phyloP scores from a whole-genome alignment of 2,113 vertebrate genomes.

The Sander vitreus region DNA sequence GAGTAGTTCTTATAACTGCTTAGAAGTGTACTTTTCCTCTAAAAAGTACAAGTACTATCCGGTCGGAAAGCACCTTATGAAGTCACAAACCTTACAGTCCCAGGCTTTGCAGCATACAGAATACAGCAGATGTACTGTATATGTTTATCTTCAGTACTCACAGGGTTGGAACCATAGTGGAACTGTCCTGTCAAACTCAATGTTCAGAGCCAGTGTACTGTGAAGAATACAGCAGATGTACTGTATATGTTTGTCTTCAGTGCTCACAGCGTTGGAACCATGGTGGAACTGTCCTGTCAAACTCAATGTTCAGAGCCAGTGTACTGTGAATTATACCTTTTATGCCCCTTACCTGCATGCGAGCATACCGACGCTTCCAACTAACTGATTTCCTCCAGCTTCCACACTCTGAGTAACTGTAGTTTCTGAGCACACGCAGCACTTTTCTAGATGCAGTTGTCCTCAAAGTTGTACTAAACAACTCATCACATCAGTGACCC shows the following conservation, averaged over 20 bases:
- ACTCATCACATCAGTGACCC: neutral
- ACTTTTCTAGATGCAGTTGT: slow-evolving; percentile 8
- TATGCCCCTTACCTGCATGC: neutral
- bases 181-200: too few species aligned
- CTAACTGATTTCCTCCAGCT: neutral
- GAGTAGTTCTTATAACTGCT: too few species aligned
- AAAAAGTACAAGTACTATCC: too few species aligned
- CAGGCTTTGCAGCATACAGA: neutral
- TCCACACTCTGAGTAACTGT: neutral
- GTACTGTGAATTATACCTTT: neutral
- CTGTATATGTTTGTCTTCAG: too few species aligned
- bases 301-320: neutral
- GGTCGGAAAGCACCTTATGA: too few species aligned
- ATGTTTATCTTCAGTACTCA: too few species aligned
- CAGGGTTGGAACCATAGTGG: too few species aligned
- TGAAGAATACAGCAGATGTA: neutral
- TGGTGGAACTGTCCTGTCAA: too few species aligned
- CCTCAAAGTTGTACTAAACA: neutral
- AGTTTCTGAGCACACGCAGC: slow-evolving; percentile 12
- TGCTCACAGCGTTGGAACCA: too few species aligned
- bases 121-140: neutral
- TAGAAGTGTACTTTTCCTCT: too few species aligned
- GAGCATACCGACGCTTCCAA: neutral
- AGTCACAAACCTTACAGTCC: neutral
- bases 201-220: neutral